phyloP scores from a whole-genome alignment of 2,888 invertebrate genomes.

The Microchrysa polita region DNA sequence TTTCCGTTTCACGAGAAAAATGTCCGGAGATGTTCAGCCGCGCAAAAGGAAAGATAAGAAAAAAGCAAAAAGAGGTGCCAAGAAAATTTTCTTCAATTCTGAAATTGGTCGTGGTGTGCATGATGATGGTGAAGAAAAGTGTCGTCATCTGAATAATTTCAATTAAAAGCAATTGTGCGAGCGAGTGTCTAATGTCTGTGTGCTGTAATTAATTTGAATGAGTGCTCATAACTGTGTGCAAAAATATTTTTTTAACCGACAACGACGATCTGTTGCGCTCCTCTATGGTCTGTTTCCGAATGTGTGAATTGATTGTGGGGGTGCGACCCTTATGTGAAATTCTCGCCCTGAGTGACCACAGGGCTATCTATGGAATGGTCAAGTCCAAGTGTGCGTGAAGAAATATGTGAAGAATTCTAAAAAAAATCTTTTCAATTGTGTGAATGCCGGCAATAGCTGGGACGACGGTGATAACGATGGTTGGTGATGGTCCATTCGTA shows the following conservation, averaged over 20 bases:
- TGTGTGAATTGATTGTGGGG: no score
- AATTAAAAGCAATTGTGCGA: no score
- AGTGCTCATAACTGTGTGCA: not conserved
- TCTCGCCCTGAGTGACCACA: no score
- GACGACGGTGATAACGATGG: not conserved
- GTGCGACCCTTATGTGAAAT: no score
- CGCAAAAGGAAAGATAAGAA: conserved; percentile 87
- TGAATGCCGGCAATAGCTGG: conserved; percentile 12
- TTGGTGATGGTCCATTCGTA: not conserved
- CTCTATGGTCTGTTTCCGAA: no score
- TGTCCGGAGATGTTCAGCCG: conserved; percentile 89
- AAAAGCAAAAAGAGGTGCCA: conserved; percentile 78
- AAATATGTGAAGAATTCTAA: not conserved
- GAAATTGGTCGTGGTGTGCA: no score
- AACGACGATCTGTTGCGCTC: no score
- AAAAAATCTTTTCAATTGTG: not conserved
- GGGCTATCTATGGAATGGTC: no score
- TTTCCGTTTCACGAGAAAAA: conserved; percentile 62
- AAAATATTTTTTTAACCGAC: not conserved
- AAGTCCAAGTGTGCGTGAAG: no score
- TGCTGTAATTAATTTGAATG: not conserved
- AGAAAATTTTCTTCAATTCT: conserved; percentile 5
- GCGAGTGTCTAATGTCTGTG: no score
- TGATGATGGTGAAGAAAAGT: no score
- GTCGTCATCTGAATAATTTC: not conserved